Evolutionary conservation across 2,888 invertebrate genomes (phyloP).

Genomic region (Tethea ocularis): DNA sequence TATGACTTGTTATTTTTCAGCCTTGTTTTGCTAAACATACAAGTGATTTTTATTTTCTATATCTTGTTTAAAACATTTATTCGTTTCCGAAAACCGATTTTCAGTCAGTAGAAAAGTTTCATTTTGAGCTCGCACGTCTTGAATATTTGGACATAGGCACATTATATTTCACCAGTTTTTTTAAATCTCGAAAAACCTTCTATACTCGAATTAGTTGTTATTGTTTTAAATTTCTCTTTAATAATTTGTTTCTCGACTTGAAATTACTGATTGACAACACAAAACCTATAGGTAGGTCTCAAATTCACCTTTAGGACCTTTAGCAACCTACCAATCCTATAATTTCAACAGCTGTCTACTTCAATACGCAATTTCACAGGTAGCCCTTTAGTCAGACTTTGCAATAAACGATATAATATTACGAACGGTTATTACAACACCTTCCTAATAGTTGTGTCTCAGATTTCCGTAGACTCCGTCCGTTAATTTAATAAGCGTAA

Average conservation of each 20-base stretch:
- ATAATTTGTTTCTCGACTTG: not conserved
- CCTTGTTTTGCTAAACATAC: not conserved
- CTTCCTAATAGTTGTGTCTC: constrained; percentile 42
- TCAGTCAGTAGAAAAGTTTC: too few relatives aligned
- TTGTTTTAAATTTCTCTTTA: not conserved
- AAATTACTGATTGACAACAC: not conserved
- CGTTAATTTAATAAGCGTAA: constrained; percentile 54
- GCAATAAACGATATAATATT: constrained; percentile 19
- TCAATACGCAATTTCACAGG: constrained; percentile 7
- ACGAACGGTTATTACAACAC: constrained; percentile 42
- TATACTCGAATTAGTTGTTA: too few relatives aligned
- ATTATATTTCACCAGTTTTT: too few relatives aligned
- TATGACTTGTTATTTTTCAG: not conserved
- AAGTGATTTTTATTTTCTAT: too few relatives aligned
- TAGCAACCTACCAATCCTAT: not conserved
- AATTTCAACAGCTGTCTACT: not conserved
- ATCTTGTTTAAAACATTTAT: too few relatives aligned
- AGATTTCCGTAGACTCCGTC: constrained; percentile 38
- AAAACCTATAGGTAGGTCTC: not conserved
- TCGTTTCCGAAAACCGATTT: too few relatives aligned
- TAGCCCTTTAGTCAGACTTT: constrained; percentile 14
- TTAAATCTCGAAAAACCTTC: too few relatives aligned
- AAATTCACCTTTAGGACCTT: not conserved
- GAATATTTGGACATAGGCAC: too few relatives aligned
- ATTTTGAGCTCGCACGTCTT: too few relatives aligned